Evolutionary conservation across 2,888 invertebrate species (phyloP).

Genomic region (Dusona sp.): DNA sequence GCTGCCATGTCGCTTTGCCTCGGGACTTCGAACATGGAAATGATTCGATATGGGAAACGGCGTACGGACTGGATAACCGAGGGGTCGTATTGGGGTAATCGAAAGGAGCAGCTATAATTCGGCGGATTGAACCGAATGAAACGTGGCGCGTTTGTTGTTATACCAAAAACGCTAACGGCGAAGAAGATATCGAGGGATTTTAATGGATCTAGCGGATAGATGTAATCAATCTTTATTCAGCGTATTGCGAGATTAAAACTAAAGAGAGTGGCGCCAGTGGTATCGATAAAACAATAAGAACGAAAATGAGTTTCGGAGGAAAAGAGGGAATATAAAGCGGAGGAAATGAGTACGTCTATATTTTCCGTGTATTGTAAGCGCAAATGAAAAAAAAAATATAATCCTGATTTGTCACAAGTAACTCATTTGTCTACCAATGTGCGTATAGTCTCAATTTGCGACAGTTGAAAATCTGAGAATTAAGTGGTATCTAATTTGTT

Average conservation of each 20-base stretch:
- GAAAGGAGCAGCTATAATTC: conserved; percentile 45
- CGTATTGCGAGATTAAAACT: conserved; percentile 48
- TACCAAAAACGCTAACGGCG: conserved; percentile 31
- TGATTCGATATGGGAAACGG: conserved; percentile 47
- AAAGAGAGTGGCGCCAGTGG: conserved; percentile 8
- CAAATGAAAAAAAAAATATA: neutral
- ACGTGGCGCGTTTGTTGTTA: conserved; percentile 48
- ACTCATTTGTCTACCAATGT: neutral
- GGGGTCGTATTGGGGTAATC: conserved; percentile 16
- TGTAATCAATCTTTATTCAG: conserved; percentile 32
- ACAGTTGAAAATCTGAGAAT: no score
- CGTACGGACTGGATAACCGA: conserved; percentile 14
- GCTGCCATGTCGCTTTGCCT: conserved; percentile 39
- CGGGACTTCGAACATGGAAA: conserved; percentile 46
- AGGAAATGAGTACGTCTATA: neutral
- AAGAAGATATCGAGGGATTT: conserved; percentile 33
- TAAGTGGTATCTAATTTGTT: neutral
- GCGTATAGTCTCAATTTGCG: neutral
- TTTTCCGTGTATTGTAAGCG: conserved; percentile 10
- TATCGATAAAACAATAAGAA: neutral
- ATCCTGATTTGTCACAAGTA: neutral
- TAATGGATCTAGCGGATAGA: conserved; percentile 40
- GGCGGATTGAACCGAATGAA: conserved; percentile 60
- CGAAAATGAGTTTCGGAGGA: neutral
- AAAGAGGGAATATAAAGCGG: neutral